Percentiles rank a stretch among this genome's conserved stretches.
Evolutionary conservation across 2,888 invertebrate species (phyloP).

Genomic region (Aspidiotus destructor): DNA sequence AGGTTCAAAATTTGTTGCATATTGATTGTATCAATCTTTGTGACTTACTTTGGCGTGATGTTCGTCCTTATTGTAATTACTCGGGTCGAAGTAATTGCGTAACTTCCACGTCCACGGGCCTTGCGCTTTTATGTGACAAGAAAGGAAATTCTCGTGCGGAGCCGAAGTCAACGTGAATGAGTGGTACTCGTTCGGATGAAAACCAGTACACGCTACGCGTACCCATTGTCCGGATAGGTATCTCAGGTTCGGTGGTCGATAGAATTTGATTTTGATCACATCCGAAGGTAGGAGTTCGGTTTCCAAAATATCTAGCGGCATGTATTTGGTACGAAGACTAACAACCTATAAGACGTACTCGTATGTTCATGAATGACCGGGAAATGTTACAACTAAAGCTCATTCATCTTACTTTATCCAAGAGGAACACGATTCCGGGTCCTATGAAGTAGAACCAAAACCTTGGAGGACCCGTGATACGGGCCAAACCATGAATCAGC

Average conservation of each 20-base stretch:
- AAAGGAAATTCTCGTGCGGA: slow-evolving; percentile 88
- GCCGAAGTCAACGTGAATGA: slow-evolving; percentile 93
- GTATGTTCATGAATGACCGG: too few species aligned
- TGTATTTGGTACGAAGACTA: slow-evolving; percentile 77
- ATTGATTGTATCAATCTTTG: too few species aligned
- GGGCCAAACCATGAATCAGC: slow-evolving; percentile 79
- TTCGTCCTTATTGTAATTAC: slow-evolving; percentile 76
- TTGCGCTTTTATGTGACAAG: slow-evolving; percentile 85
- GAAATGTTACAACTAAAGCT: background rate
- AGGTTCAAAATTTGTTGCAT: too few species aligned
- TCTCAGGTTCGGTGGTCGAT: slow-evolving; percentile 87
- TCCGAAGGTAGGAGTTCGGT: slow-evolving; percentile 89
- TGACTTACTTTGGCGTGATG: slow-evolving; percentile 57
- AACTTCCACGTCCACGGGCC: slow-evolving; percentile 97
- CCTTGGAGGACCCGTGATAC: slow-evolving; percentile 79
- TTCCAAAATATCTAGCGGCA: slow-evolving; percentile 85
- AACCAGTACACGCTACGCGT: slow-evolving; percentile 79
- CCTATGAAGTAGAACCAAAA: slow-evolving; percentile 92
- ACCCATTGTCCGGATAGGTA: slow-evolving; percentile 94
- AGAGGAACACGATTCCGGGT: slow-evolving; percentile 76
- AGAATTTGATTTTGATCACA: slow-evolving; percentile 88
- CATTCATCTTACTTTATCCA: slow-evolving; percentile 63
- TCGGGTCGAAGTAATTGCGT: slow-evolving; percentile 86
- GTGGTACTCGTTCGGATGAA: slow-evolving; percentile 81
- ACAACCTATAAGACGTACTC: slow-evolving; percentile 60